Conservation (phyloP, 92 coral and sea anemone genomes). For the Umimayanthus chanpuru region DNA sequence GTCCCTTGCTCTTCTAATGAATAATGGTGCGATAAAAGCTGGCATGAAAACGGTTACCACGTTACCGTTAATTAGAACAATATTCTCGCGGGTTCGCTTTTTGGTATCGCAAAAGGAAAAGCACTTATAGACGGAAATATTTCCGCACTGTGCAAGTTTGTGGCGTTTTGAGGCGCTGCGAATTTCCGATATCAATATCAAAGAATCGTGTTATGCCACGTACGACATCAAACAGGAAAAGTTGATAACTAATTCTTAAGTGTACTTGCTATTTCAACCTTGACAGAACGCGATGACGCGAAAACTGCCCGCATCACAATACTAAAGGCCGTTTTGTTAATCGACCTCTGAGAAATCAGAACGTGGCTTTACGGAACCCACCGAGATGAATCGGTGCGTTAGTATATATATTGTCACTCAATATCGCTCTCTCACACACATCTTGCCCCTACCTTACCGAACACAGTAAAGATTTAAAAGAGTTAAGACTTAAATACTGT, state of each 20-base stretch:
- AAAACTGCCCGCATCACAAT: slow-evolving; percentile 41
- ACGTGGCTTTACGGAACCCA: slow-evolving; percentile 50
- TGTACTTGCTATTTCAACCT: slow-evolving; percentile 23
- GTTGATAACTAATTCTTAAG: slow-evolving; percentile 4
- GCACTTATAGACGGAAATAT: no score
- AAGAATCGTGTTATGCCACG: slow-evolving; percentile 13
- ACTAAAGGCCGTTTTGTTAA: slow-evolving; percentile 4
- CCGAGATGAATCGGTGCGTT: not conserved
- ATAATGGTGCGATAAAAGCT: not conserved
- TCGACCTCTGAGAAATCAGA: slow-evolving; percentile 52
- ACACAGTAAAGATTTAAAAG: not conserved
- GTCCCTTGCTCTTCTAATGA: not conserved
- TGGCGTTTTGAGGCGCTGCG: not conserved
- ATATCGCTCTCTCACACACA: not conserved
- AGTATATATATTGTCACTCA: not conserved
- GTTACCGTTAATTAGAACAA: not conserved
- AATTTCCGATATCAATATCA: not conserved
- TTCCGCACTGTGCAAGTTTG: not conserved
- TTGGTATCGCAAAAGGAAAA: not conserved
- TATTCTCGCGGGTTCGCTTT: not conserved
- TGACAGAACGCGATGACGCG: slow-evolving; percentile 36
- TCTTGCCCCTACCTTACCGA: not conserved
- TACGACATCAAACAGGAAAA: not conserved
- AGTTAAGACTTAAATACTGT: not conserved
- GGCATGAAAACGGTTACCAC: not conserved